Conservation (phyloP, 2,888 invertebrate genomes). For the Deroplatys truncata region DNA sequence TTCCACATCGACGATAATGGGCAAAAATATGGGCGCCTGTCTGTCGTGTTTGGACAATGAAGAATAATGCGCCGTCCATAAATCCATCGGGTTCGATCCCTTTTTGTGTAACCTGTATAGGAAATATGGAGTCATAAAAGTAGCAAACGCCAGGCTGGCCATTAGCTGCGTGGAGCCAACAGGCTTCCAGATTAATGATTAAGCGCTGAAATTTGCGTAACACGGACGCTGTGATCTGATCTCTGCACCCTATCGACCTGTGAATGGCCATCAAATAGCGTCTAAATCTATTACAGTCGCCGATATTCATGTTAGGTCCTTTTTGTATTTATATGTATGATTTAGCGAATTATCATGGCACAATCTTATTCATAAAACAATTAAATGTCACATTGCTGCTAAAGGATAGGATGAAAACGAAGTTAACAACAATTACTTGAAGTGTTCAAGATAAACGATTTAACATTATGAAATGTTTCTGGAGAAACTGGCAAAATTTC, state of each 20-base stretch:
- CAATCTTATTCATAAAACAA: no score
- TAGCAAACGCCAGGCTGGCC: background rate
- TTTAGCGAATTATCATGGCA: no score
- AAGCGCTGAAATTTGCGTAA: background rate
- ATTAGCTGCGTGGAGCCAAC: background rate
- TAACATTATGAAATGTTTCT: no score
- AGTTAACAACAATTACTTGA: no score
- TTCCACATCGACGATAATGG: background rate
- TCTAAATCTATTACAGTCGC: no score
- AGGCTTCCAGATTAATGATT: background rate
- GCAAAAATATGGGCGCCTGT: background rate
- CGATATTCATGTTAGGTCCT: no score
- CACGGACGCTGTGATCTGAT: background rate
- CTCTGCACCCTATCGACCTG: background rate
- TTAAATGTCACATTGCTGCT: no score
- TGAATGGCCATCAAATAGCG: no score
- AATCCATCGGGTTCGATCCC: background rate
- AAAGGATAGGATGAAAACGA: no score
- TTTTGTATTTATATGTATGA: no score
- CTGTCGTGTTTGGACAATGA: background rate
- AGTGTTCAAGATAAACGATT: no score
- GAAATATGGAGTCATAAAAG: background rate
- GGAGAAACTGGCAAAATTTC: no score
- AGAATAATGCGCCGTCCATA: background rate
- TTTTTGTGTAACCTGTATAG: background rate